Evolutionary conservation across 53 echinoderm and acorn worm genomes (phyloP), one percentile per base, ranked within the genome.

Genomic region (Patiria pectinifera): DNA sequence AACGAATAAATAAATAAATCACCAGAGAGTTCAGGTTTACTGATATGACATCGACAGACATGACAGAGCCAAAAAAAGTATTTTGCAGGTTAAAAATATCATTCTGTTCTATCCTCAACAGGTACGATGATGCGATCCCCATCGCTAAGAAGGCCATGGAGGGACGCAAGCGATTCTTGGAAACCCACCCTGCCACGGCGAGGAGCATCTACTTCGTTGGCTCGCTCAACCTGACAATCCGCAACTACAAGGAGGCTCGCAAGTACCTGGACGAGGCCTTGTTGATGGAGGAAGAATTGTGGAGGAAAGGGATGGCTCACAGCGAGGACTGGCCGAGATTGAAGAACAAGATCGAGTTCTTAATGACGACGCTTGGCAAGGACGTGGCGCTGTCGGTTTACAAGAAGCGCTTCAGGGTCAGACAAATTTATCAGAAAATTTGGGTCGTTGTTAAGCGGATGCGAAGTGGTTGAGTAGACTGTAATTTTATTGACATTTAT

Each of bases 131-230:
- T 91, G 97, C 99, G 0, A 86, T 97, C 59, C 95, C 96, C 15
- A 93, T 97, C 18, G 99, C 99, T 18, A 91, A 71, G 58, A 89
- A 94, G 24, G 94, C 97, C 69, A 92, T 99, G 91, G 94, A 97
- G 26, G 95, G 97, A 0, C 94, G 95, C 1, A 95, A 96, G 71
- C 61, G 82, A 2, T 78, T 97, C 46, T 84, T 94, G 7, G 95
- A 92, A 0, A 69, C 86, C 23, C 95, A 96, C 85, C 97, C 93
- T 13, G 82, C 96, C 62, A 99, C 99, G 18, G 99, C 97, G 12
- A 88, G 99, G 70, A 95, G 97, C 48, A 91, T 99, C 44, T 99
- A 97, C 92, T 99, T 99, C 35, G 97, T 99, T 10, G 99, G 99
- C 53, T 92, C 96, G 4, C 92, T 97, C 62, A 92, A 99, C 92